Conservation (phyloP, 1,140 invertebrate species). For the Drosophila lacteicornis region DNA sequence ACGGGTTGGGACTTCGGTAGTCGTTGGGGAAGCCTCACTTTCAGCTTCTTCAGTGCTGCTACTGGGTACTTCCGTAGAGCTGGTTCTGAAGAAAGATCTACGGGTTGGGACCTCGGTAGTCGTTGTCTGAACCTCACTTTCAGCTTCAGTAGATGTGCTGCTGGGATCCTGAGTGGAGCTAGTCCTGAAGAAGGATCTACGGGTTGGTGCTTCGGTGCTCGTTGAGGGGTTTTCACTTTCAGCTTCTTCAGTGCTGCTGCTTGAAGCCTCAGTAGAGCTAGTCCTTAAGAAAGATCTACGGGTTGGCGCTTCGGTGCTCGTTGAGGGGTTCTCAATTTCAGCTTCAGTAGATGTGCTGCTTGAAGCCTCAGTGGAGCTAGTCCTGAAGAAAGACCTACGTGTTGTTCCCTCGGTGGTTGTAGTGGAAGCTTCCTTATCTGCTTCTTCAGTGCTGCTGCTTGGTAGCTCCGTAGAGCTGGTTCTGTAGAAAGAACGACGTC, state of each 20-base stretch:
- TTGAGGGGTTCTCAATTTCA: no score
- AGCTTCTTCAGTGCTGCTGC: constrained; percentile 5
- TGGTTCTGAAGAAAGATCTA: constrained; percentile 1
- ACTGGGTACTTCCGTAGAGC: not conserved
- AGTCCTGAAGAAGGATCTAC: not conserved
- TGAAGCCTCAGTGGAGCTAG: constrained; percentile 1
- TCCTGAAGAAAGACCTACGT: constrained; percentile 9
- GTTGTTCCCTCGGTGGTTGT: constrained; percentile 4
- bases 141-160: not conserved
- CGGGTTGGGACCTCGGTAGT: constrained; percentile 10
- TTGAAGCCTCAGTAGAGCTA: not conserved
- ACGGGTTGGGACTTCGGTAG: constrained; percentile 14
- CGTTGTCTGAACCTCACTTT: not conserved
- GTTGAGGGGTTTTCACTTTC: not conserved
- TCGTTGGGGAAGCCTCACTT: not conserved
- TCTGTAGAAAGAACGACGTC: constrained; percentile 9
- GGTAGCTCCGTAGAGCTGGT: constrained; percentile 3
- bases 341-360: not conserved
- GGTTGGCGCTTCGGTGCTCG: not conserved
- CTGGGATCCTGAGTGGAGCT: constrained; percentile 4
- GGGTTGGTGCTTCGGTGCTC: not conserved
- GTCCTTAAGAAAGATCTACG: constrained; percentile 9
- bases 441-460: constrained; percentile 1
- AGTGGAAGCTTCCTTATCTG: no score
- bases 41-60: not conserved